phyloP scores from a whole-genome alignment of 2,888 invertebrate species.

The Diogma glabrata region DNA sequence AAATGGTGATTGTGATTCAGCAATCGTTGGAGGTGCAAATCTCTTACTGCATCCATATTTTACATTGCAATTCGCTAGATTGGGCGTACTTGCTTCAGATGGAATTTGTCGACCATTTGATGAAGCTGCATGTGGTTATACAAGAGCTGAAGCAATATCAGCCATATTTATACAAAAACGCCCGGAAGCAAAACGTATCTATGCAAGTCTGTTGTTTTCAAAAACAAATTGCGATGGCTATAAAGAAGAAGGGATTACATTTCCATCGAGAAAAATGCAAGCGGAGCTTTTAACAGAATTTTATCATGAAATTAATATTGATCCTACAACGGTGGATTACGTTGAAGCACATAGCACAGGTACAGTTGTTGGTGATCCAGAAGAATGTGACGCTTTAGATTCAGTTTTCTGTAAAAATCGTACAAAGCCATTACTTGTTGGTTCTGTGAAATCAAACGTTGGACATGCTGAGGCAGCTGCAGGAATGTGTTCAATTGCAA shows the following conservation, averaged over 20 bases:
- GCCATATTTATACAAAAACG: conserved; percentile 61
- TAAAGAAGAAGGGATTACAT: conserved; percentile 57
- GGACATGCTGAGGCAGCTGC: conserved; percentile 86
- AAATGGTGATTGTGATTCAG: conserved; percentile 73
- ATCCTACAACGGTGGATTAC: conserved; percentile 58
- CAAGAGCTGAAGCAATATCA: conserved; percentile 67
- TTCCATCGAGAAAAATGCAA: conserved; percentile 53
- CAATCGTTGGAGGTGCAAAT: conserved; percentile 80
- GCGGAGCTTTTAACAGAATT: conserved; percentile 49
- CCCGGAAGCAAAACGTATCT: conserved; percentile 51
- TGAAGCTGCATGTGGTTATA: conserved; percentile 67
- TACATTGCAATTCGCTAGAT: conserved; percentile 72
- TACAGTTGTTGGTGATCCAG: conserved; percentile 79
- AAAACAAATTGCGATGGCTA: conserved; percentile 74
- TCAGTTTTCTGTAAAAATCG: conserved; percentile 64
- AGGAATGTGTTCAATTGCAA: conserved; percentile 70
- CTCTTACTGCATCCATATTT: conserved; percentile 78
- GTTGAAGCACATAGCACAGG: conserved; percentile 84
- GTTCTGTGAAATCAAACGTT: conserved; percentile 87
- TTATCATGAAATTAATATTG: conserved; percentile 57
- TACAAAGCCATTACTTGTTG: conserved; percentile 64
- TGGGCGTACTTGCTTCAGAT: conserved; percentile 69
- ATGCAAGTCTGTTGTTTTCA: conserved; percentile 60
- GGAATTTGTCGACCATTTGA: conserved; percentile 90
- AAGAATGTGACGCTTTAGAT: conserved; percentile 75